A percentile compares a stretch with the other conserved stretches of the same genome.
phyloP scores from a whole-genome alignment of 1,140 invertebrate genomes.

The Polypedilum pembai region DNA sequence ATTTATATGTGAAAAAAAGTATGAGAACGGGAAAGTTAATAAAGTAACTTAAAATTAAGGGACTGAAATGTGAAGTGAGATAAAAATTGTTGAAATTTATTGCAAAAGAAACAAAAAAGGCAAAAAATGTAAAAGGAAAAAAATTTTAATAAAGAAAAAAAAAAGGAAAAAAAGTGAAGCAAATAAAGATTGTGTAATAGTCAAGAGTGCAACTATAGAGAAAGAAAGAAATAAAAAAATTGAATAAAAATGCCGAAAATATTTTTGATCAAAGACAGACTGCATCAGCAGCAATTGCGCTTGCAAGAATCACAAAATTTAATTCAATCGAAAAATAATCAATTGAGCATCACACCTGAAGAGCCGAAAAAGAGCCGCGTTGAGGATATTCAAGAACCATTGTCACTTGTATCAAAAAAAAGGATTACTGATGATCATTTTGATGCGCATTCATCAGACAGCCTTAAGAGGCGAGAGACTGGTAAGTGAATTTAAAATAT shows the following conservation, averaged over 20 bases:
- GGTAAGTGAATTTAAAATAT: neutral
- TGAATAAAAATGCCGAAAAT: constrained; percentile 73
- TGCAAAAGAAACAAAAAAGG: neutral
- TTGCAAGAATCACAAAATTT: constrained; percentile 69
- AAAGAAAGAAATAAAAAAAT: constrained; percentile 30
- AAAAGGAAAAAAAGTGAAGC: neutral
- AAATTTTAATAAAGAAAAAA: constrained; percentile 3
- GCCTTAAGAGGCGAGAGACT: neutral
- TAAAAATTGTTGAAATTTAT: neutral
- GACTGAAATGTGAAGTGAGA: neutral
- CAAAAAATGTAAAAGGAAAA: neutral
- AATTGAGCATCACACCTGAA: constrained; percentile 31
- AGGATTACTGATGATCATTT: constrained; percentile 44
- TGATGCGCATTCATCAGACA: neutral
- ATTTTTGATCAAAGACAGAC: constrained; percentile 77
- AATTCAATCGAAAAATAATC: constrained; percentile 48
- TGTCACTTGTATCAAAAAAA: constrained; percentile 52
- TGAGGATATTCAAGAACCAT: constrained; percentile 42
- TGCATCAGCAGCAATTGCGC: constrained; percentile 78
- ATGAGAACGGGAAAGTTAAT: neutral
- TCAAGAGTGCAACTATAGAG: constrained; percentile 30
- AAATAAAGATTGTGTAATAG: neutral
- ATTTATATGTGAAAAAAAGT: neutral
- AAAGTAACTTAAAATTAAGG: neutral
- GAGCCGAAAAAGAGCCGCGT: constrained; percentile 44